phyloP scores from a whole-genome alignment of 2,113 vertebrate species.

The Formicarius rufipectus region DNA sequence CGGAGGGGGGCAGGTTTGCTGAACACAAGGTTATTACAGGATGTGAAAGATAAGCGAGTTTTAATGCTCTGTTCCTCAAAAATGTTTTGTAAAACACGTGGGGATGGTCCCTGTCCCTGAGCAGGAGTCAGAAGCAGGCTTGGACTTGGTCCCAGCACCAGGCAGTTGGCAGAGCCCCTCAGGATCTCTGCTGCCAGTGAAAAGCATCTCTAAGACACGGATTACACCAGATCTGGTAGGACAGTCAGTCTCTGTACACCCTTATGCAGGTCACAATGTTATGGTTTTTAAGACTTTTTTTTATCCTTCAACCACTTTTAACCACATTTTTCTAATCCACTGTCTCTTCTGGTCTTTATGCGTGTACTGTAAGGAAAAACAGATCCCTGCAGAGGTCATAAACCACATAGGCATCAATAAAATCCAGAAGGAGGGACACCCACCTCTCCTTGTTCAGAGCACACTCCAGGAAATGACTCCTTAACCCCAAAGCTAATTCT shows the following conservation, averaged over 20 bases:
- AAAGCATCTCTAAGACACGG: fast-evolving
- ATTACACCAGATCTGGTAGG: not conserved
- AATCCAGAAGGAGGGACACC: not conserved
- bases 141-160: fast-evolving
- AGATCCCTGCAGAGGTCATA: not conserved
- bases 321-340: not conserved
- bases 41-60: not conserved
- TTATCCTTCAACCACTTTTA: not conserved
- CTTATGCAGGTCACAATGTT: fast-evolving
- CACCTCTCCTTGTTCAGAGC: not conserved
- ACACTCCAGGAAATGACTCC: not conserved
- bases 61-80: not conserved
- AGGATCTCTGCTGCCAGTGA: not conserved
- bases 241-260: not conserved
- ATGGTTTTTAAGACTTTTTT: not conserved
- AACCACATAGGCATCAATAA: not conserved
- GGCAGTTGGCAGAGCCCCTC: not conserved
- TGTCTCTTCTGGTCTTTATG: not conserved
- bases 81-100: not conserved
- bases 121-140: not conserved
- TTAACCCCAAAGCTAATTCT: not conserved
- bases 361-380: fast-evolving
- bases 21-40: fast-evolving
- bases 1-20: fast-evolving
- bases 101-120: not conserved